phyloP scores from a whole-genome alignment of 2,888 invertebrate species.

The Beris morrisii region DNA sequence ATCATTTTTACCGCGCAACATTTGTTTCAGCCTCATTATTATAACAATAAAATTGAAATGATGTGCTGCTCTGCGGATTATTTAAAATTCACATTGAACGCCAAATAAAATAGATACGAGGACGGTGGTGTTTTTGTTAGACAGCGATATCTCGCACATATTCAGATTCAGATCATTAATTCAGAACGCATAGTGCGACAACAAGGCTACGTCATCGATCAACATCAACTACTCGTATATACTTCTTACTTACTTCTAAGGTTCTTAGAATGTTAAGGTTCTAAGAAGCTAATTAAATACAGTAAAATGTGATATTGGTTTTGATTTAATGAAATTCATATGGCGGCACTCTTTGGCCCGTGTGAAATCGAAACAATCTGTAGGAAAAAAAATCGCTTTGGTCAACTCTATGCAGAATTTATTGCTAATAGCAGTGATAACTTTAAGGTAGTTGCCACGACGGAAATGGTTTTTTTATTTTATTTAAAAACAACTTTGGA shows the following conservation, averaged over 20 bases:
- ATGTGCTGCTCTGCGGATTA: background rate
- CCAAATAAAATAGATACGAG: constrained; percentile 36
- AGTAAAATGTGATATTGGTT: background rate
- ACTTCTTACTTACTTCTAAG: background rate
- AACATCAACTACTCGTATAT: constrained; percentile 26
- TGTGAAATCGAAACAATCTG: too few relatives aligned
- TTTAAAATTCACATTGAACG: constrained; percentile 35
- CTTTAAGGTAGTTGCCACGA: too few relatives aligned
- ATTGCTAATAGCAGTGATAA: too few relatives aligned
- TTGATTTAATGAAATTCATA: too few relatives aligned
- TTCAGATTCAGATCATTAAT: constrained; percentile 31
- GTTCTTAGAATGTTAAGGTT: constrained; percentile 30
- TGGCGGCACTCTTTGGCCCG: too few relatives aligned
- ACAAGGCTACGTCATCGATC: constrained; percentile 39
- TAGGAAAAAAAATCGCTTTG: too few relatives aligned
- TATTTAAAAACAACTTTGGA: too few relatives aligned
- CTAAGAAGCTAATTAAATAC: constrained; percentile 29
- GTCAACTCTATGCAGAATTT: too few relatives aligned
- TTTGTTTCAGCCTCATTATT: too few relatives aligned
- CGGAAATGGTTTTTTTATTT: too few relatives aligned
- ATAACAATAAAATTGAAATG: constrained; percentile 1
- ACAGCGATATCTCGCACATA: constrained; percentile 1
- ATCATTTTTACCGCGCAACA: too few relatives aligned
- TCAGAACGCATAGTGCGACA: constrained; percentile 39
- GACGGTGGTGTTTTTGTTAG: constrained; percentile 20